These are phyloP conservation scores for Aphodius sticticus DNA, from an alignment of 2,888 invertebrate genomes.

Conservation along the genomic window DNA sequence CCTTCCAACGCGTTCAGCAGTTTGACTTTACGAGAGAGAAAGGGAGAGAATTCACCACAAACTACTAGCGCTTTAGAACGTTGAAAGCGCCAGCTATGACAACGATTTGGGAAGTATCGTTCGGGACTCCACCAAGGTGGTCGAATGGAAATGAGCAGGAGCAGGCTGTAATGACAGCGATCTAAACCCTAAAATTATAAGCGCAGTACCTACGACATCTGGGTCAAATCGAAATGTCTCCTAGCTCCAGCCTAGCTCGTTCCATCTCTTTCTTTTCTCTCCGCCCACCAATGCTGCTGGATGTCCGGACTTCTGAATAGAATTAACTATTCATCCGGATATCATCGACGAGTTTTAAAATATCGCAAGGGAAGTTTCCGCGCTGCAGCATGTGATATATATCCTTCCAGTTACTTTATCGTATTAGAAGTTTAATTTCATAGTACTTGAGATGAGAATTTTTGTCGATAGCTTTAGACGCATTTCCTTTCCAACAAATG, in stretches of 20 bases:
- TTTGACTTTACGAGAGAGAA: neutral
- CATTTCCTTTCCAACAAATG: no score
- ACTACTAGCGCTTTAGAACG: neutral
- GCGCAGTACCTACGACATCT: neutral
- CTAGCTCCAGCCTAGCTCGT: neutral
- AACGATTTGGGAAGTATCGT: neutral
- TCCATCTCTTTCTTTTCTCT: neutral
- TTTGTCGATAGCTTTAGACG: no score
- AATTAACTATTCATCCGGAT: neutral
- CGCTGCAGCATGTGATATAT: neutral
- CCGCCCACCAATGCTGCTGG: neutral
- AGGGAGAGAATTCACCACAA: neutral
- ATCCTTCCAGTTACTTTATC: neutral
- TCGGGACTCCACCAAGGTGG: neutral
- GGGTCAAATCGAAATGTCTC: conserved; percentile 1
- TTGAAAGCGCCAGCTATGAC: neutral
- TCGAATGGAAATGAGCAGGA: neutral
- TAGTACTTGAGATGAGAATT: neutral
- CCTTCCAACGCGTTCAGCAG: neutral
- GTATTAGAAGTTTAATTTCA: neutral
- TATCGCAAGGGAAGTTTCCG: neutral
- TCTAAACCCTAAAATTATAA: neutral
- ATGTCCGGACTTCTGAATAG: neutral
- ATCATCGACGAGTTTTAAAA: neutral
- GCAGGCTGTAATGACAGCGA: neutral